Conservation (phyloP, 2,888 invertebrate genomes). For the Drosophila anceps region DNA sequence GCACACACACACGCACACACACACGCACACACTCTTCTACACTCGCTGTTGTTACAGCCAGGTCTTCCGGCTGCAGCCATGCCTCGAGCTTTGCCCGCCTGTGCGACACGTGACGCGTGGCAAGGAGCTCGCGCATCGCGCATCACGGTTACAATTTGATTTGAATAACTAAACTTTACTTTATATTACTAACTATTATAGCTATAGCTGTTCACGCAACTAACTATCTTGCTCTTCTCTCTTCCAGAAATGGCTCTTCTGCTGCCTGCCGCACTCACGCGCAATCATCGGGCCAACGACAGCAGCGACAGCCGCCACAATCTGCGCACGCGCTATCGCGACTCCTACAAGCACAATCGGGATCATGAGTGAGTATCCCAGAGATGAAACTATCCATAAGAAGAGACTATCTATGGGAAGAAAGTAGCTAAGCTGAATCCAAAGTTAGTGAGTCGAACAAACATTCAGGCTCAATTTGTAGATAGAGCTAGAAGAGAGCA, state of each 20-base stretch:
- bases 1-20: slow-evolving; percentile 12
- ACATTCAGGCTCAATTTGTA: too few relatives aligned
- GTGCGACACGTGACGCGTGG: slow-evolving; percentile 41
- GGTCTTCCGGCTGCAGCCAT: slow-evolving; percentile 27
- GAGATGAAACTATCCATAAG: not conserved
- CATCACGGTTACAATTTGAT: slow-evolving; percentile 50
- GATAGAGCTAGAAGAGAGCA: not conserved
- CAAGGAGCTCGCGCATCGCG: slow-evolving; percentile 27
- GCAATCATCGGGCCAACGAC: slow-evolving; percentile 91
- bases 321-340: slow-evolving; percentile 90
- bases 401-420: not conserved
- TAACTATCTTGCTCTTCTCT: slow-evolving; percentile 34
- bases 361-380: slow-evolving; percentile 84
- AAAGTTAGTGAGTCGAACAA: not conserved
- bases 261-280: slow-evolving; percentile 91
- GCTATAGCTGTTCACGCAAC: not conserved
- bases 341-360: slow-evolving; percentile 88
- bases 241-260: slow-evolving; percentile 93
- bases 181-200: not conserved
- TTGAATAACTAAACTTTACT: slow-evolving; percentile 10
- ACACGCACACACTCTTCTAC: not conserved
- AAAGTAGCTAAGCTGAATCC: not conserved
- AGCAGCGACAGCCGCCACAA: slow-evolving; percentile 93
- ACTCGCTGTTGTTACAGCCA: slow-evolving; percentile 30
- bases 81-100: not conserved